A percentile compares a stretch with the other conserved stretches of the same genome.
phyloP scores from a whole-genome alignment of 2,888 invertebrate genomes.

The Leptinotarsa haldemani region DNA sequence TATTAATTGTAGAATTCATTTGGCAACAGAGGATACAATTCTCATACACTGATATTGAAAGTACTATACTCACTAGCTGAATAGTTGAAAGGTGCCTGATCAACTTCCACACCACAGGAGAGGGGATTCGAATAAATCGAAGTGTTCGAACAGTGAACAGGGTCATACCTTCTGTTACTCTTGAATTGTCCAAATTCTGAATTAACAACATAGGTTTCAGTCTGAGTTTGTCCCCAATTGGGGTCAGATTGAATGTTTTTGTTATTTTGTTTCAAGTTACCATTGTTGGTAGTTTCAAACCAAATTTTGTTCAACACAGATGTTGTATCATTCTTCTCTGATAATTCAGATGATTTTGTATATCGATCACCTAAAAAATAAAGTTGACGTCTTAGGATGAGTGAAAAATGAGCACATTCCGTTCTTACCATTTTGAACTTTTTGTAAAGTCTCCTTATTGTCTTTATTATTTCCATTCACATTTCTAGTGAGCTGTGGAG shows the following conservation, averaged over 20 bases:
- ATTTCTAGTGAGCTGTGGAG: conserved; percentile 59
- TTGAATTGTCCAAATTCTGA: conserved; percentile 58
- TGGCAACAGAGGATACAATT: no score
- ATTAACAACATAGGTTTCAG: conserved; percentile 48
- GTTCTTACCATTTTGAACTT: conserved; percentile 61
- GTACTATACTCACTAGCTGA: conserved; percentile 14
- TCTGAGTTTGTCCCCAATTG: conserved; percentile 31
- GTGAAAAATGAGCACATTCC: background rate
- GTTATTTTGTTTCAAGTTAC: conserved; percentile 51
- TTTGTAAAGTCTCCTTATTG: conserved; percentile 54
- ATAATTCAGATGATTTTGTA: conserved; percentile 45
- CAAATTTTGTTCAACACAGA: conserved; percentile 68
- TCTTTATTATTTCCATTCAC: conserved; percentile 37
- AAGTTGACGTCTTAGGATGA: conserved; percentile 18
- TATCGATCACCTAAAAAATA: conserved; percentile 49
- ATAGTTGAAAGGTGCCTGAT: conserved; percentile 37
- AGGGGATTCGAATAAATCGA: conserved; percentile 41
- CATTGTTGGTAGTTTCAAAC: conserved; percentile 62
- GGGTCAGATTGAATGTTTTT: conserved; percentile 40
- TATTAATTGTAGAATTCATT: no score
- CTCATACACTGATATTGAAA: background rate
- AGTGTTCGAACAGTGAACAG: conserved; percentile 53
- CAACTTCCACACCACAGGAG: conserved; percentile 34
- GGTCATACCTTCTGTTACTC: conserved; percentile 58
- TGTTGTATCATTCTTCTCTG: conserved; percentile 59